Conservation (phyloP, 1,140 invertebrate genomes). For the Neotoxoptera formosana region DNA sequence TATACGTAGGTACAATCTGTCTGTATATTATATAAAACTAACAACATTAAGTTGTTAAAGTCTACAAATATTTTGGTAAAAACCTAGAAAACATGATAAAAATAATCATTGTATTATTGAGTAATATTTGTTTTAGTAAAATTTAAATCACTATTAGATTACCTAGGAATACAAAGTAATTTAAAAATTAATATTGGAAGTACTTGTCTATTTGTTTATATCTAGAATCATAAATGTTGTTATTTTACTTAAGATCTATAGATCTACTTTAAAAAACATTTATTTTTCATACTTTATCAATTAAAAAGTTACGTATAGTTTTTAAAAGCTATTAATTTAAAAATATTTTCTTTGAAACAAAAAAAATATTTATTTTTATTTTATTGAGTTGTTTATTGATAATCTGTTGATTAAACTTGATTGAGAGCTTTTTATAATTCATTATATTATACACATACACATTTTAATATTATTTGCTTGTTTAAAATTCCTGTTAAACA, state of each 20-base stretch:
- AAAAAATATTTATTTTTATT: not conserved
- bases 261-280: not conserved
- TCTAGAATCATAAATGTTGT: not conserved
- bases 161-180: not conserved
- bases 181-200: not conserved
- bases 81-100: not conserved
- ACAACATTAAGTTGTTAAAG: not conserved
- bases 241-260: not conserved
- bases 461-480: not conserved
- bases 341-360: not conserved
- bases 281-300: not conserved
- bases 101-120: not conserved
- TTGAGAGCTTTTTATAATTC: not conserved
- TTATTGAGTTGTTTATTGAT: not conserved
- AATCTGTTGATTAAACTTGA: not conserved
- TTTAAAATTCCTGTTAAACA: not conserved
- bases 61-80: not conserved
- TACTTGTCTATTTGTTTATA: not conserved
- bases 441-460: not conserved
- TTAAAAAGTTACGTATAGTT: not conserved
- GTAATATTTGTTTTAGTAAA: not conserved
- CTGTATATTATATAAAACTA: not conserved
- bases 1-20: not conserved
- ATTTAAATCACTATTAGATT: not conserved
- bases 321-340: not conserved